These are phyloP conservation scores for Myotis vivesi DNA, from an alignment of 2,797 vertebrate species.

Conservation along the genomic window DNA sequence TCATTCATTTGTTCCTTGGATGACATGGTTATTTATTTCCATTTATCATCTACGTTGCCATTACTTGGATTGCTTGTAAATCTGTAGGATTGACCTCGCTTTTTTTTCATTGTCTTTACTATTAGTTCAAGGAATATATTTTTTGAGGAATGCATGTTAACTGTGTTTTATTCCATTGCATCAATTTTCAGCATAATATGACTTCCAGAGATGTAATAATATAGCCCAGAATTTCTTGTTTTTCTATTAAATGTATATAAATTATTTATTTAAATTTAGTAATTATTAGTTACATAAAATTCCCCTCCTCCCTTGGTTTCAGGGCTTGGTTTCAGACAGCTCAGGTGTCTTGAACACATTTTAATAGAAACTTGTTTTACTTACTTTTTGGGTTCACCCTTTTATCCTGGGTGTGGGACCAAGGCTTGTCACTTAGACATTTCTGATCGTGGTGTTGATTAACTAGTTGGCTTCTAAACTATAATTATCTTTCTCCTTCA, in stretches of 20 bases:
- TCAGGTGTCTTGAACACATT: background rate
- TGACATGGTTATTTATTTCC: background rate
- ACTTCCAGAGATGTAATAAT: background rate
- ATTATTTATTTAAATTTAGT: constrained; percentile 23
- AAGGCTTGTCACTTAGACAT: constrained; percentile 51
- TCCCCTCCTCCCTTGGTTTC: background rate
- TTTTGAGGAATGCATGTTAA: background rate
- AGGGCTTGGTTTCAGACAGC: constrained; percentile 33
- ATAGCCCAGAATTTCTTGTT: background rate
- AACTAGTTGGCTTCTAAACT: constrained; percentile 58
- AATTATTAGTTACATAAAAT: background rate
- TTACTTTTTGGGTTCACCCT: constrained; percentile 63
- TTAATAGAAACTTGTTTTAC: constrained; percentile 62
- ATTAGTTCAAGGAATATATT: background rate
- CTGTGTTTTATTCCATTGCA: background rate
- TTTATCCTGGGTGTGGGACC: constrained; percentile 57
- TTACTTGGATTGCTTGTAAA: constrained; percentile 2
- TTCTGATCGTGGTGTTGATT: constrained; percentile 69
- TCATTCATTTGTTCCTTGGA: background rate
- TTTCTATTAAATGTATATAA: constrained; percentile 29
- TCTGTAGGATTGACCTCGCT: background rate
- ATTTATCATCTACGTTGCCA: background rate
- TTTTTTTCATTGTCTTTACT: background rate
- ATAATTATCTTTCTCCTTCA: constrained; percentile 73
- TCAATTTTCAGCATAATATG: background rate